Conservation (phyloP, 1,140 invertebrate genomes). For the Contarinia nasturtii region DNA sequence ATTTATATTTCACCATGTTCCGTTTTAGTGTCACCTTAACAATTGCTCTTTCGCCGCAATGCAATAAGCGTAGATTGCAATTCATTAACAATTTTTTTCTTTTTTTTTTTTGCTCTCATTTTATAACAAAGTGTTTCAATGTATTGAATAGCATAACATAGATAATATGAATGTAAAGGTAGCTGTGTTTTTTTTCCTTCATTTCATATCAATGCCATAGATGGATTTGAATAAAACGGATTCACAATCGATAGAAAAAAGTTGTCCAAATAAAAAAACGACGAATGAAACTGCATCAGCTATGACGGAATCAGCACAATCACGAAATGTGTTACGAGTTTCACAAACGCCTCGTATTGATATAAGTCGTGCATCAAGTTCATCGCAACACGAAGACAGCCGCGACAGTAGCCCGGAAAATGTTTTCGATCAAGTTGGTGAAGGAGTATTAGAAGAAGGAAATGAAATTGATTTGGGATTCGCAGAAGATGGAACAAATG, state of each 20-base stretch:
- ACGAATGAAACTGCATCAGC: slow-evolving; percentile 1
- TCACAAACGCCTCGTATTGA: slow-evolving; percentile 62
- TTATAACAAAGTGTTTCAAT: too few relatives aligned
- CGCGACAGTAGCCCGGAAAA: slow-evolving; percentile 50
- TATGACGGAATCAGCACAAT: neutral
- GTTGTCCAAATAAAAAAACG: neutral
- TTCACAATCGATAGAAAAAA: neutral
- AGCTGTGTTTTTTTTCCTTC: too few relatives aligned
- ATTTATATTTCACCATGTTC: too few relatives aligned
- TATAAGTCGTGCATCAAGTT: slow-evolving; percentile 68
- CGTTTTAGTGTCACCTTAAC: too few relatives aligned
- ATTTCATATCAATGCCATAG: too few relatives aligned
- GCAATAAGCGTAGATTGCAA: too few relatives aligned
- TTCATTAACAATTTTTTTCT: too few relatives aligned
- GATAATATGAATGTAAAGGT: too few relatives aligned
- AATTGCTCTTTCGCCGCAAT: too few relatives aligned
- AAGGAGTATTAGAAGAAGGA: slow-evolving; percentile 24
- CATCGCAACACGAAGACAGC: slow-evolving; percentile 64
- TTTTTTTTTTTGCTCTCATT: too few relatives aligned
- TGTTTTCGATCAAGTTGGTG: slow-evolving; percentile 24
- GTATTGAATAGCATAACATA: too few relatives aligned
- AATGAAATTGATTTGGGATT: slow-evolving; percentile 33
- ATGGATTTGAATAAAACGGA: neutral
- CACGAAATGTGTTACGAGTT: slow-evolving; percentile 20
- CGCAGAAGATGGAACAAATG: slow-evolving; percentile 57